Evolutionary conservation across 2,888 invertebrate species (phyloP), one percentile per base, ranked within the genome.

Genomic region (Chironomus riparius): DNA sequence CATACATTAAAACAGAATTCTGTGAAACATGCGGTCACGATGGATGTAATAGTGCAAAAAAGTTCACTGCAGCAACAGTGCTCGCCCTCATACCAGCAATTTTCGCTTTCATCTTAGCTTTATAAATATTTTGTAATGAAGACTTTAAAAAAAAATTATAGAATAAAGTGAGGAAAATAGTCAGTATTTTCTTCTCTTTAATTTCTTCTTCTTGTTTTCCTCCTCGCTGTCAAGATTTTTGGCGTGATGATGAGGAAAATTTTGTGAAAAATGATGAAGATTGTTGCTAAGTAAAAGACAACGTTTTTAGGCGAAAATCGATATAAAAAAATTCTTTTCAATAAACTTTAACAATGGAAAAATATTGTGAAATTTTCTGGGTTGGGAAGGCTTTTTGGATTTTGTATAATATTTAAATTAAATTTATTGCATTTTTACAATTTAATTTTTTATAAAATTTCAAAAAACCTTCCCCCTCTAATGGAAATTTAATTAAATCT

Each of bases 1-100:
- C 83, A 47, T 83, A 83, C 77, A 82, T 83, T 21, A 83, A 83
- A 79, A 84, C 82, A 50, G 78, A 83, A 72, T 84, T 80, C 77
- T 84, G 76, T 68, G 76, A 76, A 68, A 76, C 76, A 13, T 76
- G 76, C 22, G 76, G 76, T 38, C 76, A 76, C 18, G 76, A 76
- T 38, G 76, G 76, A 15, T 74, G 74, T 24, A 74, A 74, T 48
- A 47, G 65, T 28, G 74, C 74, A 18, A 38, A 48, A 13, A 74
- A 18, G 47, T 74, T 74, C 22, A 74, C 24, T n/a, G 65, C 24
- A 2, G 65, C 68, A 12, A 48, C 48, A 21, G 18, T 74, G 21
- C 48, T 74, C 3, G 74, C 47, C 6, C 68, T 74, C 7, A 24
- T 74, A 68, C 74, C 74, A 47, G 65, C 74, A 6, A 61, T 74